A percentile compares a stretch with the other conserved stretches of the same genome.
Evolutionary conservation across 2,888 invertebrate species (phyloP).

Genomic region (Dryococelus australis): DNA sequence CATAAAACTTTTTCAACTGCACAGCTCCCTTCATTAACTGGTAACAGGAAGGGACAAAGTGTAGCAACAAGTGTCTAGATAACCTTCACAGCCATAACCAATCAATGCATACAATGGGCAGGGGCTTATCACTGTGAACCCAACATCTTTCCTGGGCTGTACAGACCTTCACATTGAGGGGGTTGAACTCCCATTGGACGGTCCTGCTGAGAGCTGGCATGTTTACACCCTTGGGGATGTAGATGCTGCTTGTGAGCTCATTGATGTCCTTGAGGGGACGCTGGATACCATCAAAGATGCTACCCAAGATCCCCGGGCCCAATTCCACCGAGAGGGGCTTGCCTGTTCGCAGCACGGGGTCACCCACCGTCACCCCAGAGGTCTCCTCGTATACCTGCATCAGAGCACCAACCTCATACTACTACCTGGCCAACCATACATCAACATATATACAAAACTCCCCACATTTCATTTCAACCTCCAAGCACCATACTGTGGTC

Average conservation of each 20-base stretch:
- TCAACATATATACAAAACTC: not conserved
- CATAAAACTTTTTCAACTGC: too few relatives aligned
- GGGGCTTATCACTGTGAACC: too few relatives aligned
- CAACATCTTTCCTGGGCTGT: too few relatives aligned
- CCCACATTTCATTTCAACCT: not conserved
- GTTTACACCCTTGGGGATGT: constrained; percentile 99
- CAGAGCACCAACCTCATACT: not conserved
- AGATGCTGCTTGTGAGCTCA: constrained; percentile 93
- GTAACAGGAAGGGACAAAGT: not conserved
- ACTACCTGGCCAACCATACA: not conserved
- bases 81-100: too few relatives aligned
- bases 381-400: constrained; percentile 88
- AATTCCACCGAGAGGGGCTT: constrained; percentile 99
- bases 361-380: constrained; percentile 98
- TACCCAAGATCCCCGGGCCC: constrained; percentile 98
- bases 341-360: constrained; percentile 97
- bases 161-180: constrained; percentile 76
- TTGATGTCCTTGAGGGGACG: constrained; percentile 97
- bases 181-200: constrained; percentile 91
- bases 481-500: not conserved
- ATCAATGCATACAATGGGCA: too few relatives aligned
- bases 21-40: not conserved
- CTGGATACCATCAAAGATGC: constrained; percentile 99
- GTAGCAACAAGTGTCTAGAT: too few relatives aligned
- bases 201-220: constrained; percentile 87